Conservation (phyloP, 2,888 invertebrate species). For the Dasypolia templi region DNA sequence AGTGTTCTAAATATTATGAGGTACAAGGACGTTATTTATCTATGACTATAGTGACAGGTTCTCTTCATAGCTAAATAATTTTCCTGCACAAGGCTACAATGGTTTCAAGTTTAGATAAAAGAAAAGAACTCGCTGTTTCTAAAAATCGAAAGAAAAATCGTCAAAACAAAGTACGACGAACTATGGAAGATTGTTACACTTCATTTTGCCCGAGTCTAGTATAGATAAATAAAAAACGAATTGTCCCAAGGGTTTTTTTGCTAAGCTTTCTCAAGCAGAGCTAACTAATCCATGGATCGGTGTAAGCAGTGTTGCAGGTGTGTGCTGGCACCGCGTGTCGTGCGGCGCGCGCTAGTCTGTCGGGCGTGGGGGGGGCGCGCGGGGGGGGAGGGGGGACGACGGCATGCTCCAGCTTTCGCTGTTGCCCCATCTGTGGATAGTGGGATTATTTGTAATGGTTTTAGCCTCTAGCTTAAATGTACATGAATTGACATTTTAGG, state of each 20-base stretch:
- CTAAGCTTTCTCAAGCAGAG: slow-evolving; percentile 7
- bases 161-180: background rate
- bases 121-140: background rate
- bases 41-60: background rate
- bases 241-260: background rate
- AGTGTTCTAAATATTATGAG: background rate
- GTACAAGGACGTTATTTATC: slow-evolving; percentile 9
- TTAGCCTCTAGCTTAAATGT: background rate
- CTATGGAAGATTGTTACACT: background rate
- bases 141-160: too few species aligned
- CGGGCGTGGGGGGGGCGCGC: slow-evolving; percentile 86
- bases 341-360: slow-evolving; percentile 77
- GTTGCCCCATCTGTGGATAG: slow-evolving; percentile 80
- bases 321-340: slow-evolving; percentile 36
- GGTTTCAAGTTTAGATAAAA: background rate
- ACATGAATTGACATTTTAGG: background rate
- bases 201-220: background rate
- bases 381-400: slow-evolving; percentile 88
- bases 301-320: slow-evolving; percentile 34
- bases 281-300: slow-evolving; percentile 29
- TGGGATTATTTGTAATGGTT: background rate
- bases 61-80: slow-evolving; percentile 12
- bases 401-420: slow-evolving; percentile 89
- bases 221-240: background rate
- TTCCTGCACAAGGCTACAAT: slow-evolving; percentile 5